Evolutionary conservation across 35 echinoderm and acorn worm genomes (phyloP), one percentile per base, ranked within the genome.

Genomic region (Anneissia japonica): DNA sequence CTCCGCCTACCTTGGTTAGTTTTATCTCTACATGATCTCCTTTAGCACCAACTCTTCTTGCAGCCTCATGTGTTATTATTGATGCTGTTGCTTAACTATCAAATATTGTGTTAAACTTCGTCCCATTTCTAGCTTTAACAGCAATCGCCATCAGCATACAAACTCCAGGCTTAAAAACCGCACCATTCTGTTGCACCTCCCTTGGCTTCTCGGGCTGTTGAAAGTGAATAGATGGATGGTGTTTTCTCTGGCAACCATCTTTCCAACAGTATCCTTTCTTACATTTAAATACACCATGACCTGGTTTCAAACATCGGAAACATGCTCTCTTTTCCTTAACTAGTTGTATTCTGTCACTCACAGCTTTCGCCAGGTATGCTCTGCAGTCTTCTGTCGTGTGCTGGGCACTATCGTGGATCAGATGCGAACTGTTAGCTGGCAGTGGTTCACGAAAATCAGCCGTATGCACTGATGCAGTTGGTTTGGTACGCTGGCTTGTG

Each of bases 191-290:
- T 33, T 82, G 11, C 9, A 82, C 81, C 37, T 26, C 81, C 14
- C 19, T 41, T 21, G n/a, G n/a, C n/a, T n/a, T n/a, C 19, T 79
- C 76, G 32, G 30, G 38, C 40, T 46, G 45, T 46, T 82, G 0
- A 23, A 82, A 82, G 32, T 82, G 81, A 11, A 82, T 82, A 21
- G 79, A 82, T 1, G 79, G 79, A 43, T 82, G 79, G 28, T 82
- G 37, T 3, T 29, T 82, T 41, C 39, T 39, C 31, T 64, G 1
- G 30, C 79, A 82, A 1, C n/a, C 37, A 28, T 82, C 79, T 41
- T 82, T 82, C 0, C 37, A 35, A 43, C 79, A 82, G 0, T 26
- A 1, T 14, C 17, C 1, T 26, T 64, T 64, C 19, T 26, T 9
- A 64, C 51, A 64, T 26, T 64, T 6, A 2, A 23, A 6, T 23